Percentiles rank a stretch among this genome's conserved stretches.
phyloP scores from a whole-genome alignment of 2,113 vertebrate species.

The Alces alces region DNA sequence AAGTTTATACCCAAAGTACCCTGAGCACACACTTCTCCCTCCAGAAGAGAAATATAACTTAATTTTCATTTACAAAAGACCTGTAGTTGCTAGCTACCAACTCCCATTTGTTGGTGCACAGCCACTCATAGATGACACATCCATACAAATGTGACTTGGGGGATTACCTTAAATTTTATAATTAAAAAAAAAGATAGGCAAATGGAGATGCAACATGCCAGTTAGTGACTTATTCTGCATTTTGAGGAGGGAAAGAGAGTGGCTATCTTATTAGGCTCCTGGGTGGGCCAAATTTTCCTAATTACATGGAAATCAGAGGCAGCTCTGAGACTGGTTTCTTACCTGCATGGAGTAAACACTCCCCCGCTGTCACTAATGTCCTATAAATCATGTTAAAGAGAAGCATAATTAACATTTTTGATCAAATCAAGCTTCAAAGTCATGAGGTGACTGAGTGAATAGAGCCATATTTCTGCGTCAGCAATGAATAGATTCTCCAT shows the following conservation, averaged over 20 bases:
- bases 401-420: conserved; percentile 72
- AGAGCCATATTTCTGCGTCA: conserved; percentile 12
- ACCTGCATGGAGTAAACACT: conserved; percentile 61
- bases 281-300: conserved; percentile 67
- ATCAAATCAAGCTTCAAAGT: conserved; percentile 67
- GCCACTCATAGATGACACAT: neutral
- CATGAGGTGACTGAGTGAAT: conserved; percentile 43
- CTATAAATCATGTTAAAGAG: conserved; percentile 73
- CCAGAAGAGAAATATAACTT: neutral
- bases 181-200: neutral
- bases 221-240: conserved; percentile 37
- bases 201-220: neutral
- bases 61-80: neutral
- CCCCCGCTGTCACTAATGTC: conserved; percentile 63
- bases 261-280: conserved; percentile 53
- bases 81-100: neutral
- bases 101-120: neutral
- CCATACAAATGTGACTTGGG: neutral
- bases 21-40: neutral
- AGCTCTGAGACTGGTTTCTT: conserved; percentile 45
- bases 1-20: neutral
- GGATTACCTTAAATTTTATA: conserved; percentile 19
- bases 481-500: neutral
- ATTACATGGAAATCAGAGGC: conserved; percentile 64
- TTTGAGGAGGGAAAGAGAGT: conserved; percentile 24